These are phyloP conservation scores for Phengaris arion DNA, from an alignment of 2,888 invertebrate species.

Conservation along the genomic window DNA sequence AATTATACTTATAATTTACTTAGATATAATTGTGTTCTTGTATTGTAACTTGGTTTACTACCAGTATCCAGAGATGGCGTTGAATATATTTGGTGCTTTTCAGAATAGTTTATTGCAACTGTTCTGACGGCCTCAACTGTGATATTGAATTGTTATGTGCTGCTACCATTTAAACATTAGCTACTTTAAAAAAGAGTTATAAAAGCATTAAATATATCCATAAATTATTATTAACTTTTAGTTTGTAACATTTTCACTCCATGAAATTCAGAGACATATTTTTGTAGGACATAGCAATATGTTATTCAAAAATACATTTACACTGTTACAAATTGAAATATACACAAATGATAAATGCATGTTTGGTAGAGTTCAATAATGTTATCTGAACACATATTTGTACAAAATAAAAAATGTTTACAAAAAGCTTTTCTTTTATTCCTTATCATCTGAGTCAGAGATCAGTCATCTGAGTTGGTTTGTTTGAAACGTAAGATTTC, in stretches of 20 bases:
- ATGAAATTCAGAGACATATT: background rate
- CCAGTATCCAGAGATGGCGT: background rate
- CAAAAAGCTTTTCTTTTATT: background rate
- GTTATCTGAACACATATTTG: constrained; percentile 14
- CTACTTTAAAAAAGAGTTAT: background rate
- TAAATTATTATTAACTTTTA: background rate
- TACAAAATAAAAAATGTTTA: constrained; percentile 8
- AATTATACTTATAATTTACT: background rate
- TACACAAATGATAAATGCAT: background rate
- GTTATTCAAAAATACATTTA: background rate
- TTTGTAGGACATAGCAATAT: constrained; percentile 9
- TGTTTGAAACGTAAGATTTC: no score
- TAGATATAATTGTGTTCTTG: background rate
- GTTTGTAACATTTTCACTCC: background rate
- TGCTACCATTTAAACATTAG: background rate
- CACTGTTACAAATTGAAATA: background rate
- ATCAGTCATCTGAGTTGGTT: no score
- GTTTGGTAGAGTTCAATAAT: constrained; percentile 5
- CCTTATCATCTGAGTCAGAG: background rate
- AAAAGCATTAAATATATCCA: background rate
- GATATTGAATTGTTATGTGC: background rate
- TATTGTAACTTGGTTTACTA: background rate
- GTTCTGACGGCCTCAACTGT: constrained; percentile 7
- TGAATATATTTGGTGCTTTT: constrained; percentile 10
- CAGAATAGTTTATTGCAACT: background rate